Evolutionary conservation across 64 coral and sea anemone species (phyloP), one percentile per base, ranked within the genome.

Genomic region (Stylophora pistillata): DNA sequence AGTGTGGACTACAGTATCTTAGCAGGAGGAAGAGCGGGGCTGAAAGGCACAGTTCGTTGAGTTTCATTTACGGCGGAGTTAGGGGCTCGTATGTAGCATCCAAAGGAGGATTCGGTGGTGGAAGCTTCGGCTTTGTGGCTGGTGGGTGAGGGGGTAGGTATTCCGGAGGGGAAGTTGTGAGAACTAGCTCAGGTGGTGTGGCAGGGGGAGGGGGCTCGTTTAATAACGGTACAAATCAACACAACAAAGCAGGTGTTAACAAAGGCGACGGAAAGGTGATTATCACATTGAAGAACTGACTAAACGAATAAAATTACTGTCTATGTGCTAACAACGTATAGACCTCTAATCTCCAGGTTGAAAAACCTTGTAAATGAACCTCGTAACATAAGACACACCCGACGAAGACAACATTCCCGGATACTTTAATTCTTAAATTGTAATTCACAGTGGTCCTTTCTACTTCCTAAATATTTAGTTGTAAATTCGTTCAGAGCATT

Each of bases 131-230:
- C 18, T 17, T 57, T 2, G 64, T n/a, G n/a, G n/a, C n/a, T n/a
- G n/a, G n/a, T n/a, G n/a, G n/a, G n/a, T 88, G 93, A 18, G 93
- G 93, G 25, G 93, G 89, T 9, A 89, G 94, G 15, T 95, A 95
- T 72, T 95, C 94, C 21, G 94, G 94, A 15, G 89, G 94, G 20
- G 94, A 86, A 23, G 54, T 86, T 12, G 12, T 56, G 15, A 63
- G 72, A 30, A 60, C 23, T 72, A 13, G 28, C 0, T 71, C 64
- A 2, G 47, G 47, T 13, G 86, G 94, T 23, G 72, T 73, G 14
- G 89, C 94, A 25, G 89, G 94, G 2, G 94, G 94, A 37, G 94
- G 89, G 27, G 94, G 89, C 4, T 95, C 94, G 0, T 88, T 78
- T 66, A 95, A 95, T 72, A 62, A 74, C 23, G 93, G 93, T 12